Conservation (phyloP, 2,888 invertebrate genomes). For the Ypsolopha sequella region DNA sequence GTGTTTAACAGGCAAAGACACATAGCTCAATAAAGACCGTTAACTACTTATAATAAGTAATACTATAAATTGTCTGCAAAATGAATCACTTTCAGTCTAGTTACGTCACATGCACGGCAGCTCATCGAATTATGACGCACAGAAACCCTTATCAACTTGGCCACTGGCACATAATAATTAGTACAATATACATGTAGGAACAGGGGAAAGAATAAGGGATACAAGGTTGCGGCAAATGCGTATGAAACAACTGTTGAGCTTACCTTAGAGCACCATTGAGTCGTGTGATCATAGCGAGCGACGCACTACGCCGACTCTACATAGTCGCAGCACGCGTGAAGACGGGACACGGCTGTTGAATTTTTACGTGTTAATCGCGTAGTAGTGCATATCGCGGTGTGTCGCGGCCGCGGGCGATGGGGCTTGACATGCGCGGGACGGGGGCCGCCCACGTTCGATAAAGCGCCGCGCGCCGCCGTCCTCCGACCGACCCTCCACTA, state of each 20-base stretch:
- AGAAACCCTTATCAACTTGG: conserved; percentile 19
- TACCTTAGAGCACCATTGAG: background rate
- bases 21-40: no score
- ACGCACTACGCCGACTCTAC: background rate
- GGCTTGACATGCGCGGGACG: conserved; percentile 26
- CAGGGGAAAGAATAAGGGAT: background rate
- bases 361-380: conserved; percentile 16
- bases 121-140: conserved; percentile 26
- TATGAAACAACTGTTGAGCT: background rate
- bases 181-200: background rate
- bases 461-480: conserved; percentile 17
- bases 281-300: background rate
- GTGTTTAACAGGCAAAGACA: no score
- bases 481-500: conserved; percentile 3
- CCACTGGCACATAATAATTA: background rate
- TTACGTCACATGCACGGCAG: conserved; percentile 41
- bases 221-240: background rate
- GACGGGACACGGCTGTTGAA: background rate
- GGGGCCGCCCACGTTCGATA: conserved; percentile 65
- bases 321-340: background rate
- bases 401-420: conserved; percentile 8
- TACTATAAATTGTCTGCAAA: no score
- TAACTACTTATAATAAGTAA: no score
- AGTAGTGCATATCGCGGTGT: conserved; percentile 35
- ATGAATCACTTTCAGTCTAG: conserved; percentile 7